Evolutionary conservation across 1,140 invertebrate species (phyloP).

Genomic region (Hormaphis cornu): DNA sequence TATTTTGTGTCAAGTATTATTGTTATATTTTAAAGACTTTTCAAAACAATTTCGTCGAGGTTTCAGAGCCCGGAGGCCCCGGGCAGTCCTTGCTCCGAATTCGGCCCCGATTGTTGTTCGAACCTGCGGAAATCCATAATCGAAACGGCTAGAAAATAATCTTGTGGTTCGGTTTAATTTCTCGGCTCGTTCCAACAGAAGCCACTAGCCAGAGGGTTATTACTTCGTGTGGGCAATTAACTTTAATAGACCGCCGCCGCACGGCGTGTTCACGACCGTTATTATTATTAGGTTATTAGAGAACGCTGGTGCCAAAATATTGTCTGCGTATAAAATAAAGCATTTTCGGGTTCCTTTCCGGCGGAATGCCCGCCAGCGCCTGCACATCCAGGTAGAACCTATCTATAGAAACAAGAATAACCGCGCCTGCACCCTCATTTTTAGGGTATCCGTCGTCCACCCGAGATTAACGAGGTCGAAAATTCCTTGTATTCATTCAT

Average conservation of each 20-base stretch:
- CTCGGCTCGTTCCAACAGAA: background rate
- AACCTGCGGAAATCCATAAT: too few species aligned
- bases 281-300: too few species aligned
- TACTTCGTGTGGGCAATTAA: too few species aligned
- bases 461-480: background rate
- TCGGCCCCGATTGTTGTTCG: too few species aligned
- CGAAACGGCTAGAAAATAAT: too few species aligned
- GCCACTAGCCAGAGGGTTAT: background rate
- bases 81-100: too few species aligned
- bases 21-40: too few species aligned
- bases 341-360: background rate
- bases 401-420: background rate
- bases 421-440: too few species aligned
- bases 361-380: background rate
- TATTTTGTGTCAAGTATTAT: too few species aligned
- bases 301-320: constrained; percentile 10
- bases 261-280: background rate
- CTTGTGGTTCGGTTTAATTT: background rate
- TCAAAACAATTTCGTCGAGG: too few species aligned
- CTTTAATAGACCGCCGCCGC: background rate
- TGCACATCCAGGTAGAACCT: constrained; percentile 1
- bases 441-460: too few species aligned
- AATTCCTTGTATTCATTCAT: constrained; percentile 12
- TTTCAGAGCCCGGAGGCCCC: too few species aligned
- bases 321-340: background rate